phyloP scores from a whole-genome alignment of 2,888 invertebrate genomes.

The Pristionchus mayeri region DNA sequence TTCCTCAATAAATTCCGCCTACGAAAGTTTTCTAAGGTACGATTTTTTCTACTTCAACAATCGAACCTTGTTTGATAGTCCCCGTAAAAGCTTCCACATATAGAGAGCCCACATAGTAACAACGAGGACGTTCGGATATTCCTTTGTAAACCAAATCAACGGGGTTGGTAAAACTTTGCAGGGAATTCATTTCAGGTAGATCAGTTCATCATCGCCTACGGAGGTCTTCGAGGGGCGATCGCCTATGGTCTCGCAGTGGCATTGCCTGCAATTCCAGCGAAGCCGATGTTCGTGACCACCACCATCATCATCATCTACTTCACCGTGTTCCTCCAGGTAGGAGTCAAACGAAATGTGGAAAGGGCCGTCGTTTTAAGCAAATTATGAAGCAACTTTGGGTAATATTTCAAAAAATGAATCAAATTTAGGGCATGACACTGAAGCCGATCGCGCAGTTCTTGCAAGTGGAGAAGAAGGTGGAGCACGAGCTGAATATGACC shows the following conservation, averaged over 20 bases:
- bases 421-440: constrained; percentile 89
- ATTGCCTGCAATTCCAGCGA: constrained; percentile 85
- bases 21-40: constrained; percentile 70
- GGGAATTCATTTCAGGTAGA: constrained; percentile 72
- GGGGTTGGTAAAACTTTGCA: too few species aligned
- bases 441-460: constrained; percentile 95
- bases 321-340: constrained; percentile 94
- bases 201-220: constrained; percentile 91
- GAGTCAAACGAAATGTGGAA: too few species aligned
- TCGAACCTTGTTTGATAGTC: too few species aligned
- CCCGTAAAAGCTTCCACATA: too few species aligned
- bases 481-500: constrained; percentile 93
- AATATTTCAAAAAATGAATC: background rate
- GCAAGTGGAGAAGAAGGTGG: constrained; percentile 92
- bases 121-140: too few species aligned
- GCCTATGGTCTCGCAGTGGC: constrained; percentile 88
- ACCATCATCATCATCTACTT: constrained; percentile 98
- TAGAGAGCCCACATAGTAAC: too few species aligned
- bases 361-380: too few species aligned
- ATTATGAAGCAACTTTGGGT: too few species aligned
- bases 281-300: constrained; percentile 95
- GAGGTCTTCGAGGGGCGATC: constrained; percentile 94
- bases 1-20: constrained; percentile 72
- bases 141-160: too few species aligned
- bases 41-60: too few species aligned